Conservation (phyloP, 2,113 vertebrate species). For the Todiramphus saurophagus region DNA sequence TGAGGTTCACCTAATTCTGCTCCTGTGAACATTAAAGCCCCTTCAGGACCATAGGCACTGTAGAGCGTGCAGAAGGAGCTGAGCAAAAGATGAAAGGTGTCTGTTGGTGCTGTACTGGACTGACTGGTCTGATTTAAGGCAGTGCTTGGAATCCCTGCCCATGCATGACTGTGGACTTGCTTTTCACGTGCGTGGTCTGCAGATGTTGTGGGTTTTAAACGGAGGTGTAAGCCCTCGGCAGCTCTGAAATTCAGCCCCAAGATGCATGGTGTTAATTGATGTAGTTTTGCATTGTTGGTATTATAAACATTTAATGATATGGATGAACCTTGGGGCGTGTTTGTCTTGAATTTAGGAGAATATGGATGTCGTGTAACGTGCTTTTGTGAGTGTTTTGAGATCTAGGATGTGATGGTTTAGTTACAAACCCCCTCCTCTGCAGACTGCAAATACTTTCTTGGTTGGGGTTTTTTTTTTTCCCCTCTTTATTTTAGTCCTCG, state of each 20-base stretch:
- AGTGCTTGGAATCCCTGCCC: neutral
- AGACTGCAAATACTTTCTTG: neutral
- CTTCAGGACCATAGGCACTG: neutral
- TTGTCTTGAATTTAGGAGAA: neutral
- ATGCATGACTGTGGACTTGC: neutral
- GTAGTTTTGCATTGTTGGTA: neutral
- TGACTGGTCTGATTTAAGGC: neutral
- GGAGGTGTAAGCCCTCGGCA: neutral
- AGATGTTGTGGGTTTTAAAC: neutral
- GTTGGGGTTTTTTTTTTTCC: neutral
- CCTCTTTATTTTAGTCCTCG: neutral
- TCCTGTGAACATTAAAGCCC: neutral
- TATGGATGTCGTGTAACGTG: neutral
- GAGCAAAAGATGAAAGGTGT: neutral
- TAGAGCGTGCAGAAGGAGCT: fast-evolving
- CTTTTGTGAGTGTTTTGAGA: neutral
- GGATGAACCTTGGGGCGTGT: fast-evolving
- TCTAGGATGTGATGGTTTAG: neutral
- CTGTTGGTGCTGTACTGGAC: neutral
- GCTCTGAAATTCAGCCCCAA: neutral
- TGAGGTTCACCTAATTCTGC: neutral
- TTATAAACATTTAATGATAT: neutral
- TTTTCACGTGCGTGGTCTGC: neutral
- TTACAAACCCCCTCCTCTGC: neutral
- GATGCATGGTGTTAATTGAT: fast-evolving